Percentiles rank a stretch among this genome's conserved stretches.
Evolutionary conservation across 2,113 vertebrate species (phyloP).

Genomic region (Gobio gobio): DNA sequence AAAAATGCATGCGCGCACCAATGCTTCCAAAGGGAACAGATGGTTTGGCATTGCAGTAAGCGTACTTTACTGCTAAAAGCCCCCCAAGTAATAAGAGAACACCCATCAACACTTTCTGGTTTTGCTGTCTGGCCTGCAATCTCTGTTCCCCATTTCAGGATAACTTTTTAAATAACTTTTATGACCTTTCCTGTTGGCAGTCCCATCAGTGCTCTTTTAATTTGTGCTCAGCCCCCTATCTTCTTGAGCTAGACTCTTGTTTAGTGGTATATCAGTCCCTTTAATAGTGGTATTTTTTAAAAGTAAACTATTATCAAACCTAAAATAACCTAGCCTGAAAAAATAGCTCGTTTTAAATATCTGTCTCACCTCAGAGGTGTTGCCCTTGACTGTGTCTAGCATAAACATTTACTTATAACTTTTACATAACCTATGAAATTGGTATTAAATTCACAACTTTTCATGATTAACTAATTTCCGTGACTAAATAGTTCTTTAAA

Average conservation of each 20-base stretch:
- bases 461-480: not conserved
- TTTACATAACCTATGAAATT: not conserved
- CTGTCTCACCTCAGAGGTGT: not conserved
- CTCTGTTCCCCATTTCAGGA: slow-evolving; percentile 50
- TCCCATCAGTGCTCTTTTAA: slow-evolving; percentile 17
- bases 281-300: not conserved
- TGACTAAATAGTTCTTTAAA: not conserved
- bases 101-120: slow-evolving; percentile 50
- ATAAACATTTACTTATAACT: not conserved
- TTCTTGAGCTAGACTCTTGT: not conserved
- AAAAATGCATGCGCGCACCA: slow-evolving; percentile 39
- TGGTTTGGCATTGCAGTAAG: slow-evolving; percentile 58
- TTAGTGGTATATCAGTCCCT: not conserved
- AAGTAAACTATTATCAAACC: not conserved
- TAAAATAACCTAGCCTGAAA: not conserved
- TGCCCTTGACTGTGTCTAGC: not conserved
- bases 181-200: slow-evolving; percentile 34
- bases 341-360: not conserved
- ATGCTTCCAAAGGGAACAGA: slow-evolving; percentile 59
- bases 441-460: not conserved
- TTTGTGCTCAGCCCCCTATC: not conserved
- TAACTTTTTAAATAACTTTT: slow-evolving; percentile 32
- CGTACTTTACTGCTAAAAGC: slow-evolving; percentile 55
- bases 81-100: slow-evolving; percentile 50
- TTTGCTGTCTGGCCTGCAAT: slow-evolving; percentile 52